Evolutionary conservation across 2,888 invertebrate genomes (phyloP), one percentile per base, ranked within the genome.

Genomic region (Odontothrips loti): DNA sequence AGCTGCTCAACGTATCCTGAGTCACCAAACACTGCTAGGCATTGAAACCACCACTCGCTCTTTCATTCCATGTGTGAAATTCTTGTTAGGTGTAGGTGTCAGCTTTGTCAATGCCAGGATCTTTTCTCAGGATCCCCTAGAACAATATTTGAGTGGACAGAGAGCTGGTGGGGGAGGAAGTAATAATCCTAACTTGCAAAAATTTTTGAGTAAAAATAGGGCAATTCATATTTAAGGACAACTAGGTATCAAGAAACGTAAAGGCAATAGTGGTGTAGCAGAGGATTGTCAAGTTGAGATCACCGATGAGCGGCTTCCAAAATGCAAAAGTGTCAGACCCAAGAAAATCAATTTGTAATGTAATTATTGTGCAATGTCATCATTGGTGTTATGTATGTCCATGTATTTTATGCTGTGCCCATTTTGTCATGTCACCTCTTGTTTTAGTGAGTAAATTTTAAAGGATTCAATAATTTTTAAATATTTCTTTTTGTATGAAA

Each of bases 121-220:
- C n/a, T 63, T 63, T n/a, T 63, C 63, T 51, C 51, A 51, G 51
- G 51, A 51, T 51, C 51, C 51, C 51, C 51, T 51, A 17, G 51
- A 51, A 17, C 63, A 63, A n/a, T n/a, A 63, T 63, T 63, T 63
- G 1, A 20, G 20, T n/a, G n/a, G n/a, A n/a, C 63, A 63, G 63
- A 63, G 63, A 63, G 63, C 63, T 20, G 63, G 63, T 2, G 63
- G 63, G n/a, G 63, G 63, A n/a, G 63, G 63, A 9, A 63, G 63
- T n/a, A 63, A 15, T 20, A 63, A 63, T 12, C 63, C 63, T n/a
- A 63, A 63, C n/a, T n/a, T 63, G 63, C n/a, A n/a, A n/a, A 63
- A 63, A n/a, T 63, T 63, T n/a, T n/a, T 63, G n/a, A 63, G 63
- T n/a, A 63, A 63, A n/a, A 63, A n/a, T n/a, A 63, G n/a, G 63